Evolutionary conservation across 2,797 vertebrate genomes (phyloP), one percentile per base, ranked within the genome.

Genomic region (Platalea minor): DNA sequence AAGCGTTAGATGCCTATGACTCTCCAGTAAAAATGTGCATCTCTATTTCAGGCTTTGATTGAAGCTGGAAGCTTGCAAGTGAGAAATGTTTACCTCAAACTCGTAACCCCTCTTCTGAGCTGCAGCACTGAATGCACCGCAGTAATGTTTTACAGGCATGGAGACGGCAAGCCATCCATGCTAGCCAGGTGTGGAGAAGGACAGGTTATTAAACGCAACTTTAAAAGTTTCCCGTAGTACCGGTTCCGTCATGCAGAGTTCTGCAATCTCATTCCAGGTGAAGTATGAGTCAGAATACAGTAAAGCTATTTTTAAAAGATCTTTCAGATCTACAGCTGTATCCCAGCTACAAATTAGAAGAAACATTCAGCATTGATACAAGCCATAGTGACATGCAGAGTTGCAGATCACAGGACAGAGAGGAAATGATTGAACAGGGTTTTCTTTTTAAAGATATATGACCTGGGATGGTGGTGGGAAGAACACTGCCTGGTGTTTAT

Each of bases 1-100:
- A 70, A 72, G 19, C 2, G 7, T 85, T 84, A 84, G 84, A 48
- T 43, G 61, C 39, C 70, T 37, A 17, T 54, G 77, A 82, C 83
- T 95, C 89, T 95, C 46, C 83, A 54, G n/a, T 25, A 28, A 75
- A 90, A 68, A 43, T 5, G 31, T 56, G 37, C 87, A 69, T 50
- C 57, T 90, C 61, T 12, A 9, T 46, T 91, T 84, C 56, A 68
- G 41, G 61, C 56, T 78, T 61, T 65, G 82, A 82, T 75, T 63
- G 70, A 85, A 43, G 43, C 63, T 73, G 65, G 7, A 35, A 61
- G 53, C 48, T 78, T 56, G 26, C 43, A 84, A 70, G 41, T 45
- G 37, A 89, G 88, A 94, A 97, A 93, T 33, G 60, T 86, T 97
- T 92, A 86, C n/a, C 13, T 69, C 46, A 88, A 61, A 63, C 53